A percentile compares a stretch with the other conserved stretches of the same genome.
These are phyloP conservation scores for Promerops cafer DNA, from an alignment of 2,113 vertebrate genomes.

Conservation along the genomic window DNA sequence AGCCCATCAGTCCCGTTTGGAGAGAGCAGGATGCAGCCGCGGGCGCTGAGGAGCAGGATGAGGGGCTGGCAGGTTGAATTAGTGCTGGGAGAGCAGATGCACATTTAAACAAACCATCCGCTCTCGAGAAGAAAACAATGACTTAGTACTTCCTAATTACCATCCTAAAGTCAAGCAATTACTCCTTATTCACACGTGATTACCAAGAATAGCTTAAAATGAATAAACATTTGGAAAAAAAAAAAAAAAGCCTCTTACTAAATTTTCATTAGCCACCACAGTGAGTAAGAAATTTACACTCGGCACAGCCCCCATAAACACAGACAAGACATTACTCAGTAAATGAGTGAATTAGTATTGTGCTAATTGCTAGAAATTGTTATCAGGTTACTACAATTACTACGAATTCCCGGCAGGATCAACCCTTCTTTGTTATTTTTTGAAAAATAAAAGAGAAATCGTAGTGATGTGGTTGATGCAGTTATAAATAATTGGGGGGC, in stretches of 20 bases:
- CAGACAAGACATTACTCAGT: constrained; percentile 61
- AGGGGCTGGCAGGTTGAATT: background rate
- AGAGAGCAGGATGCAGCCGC: background rate
- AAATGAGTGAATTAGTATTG: constrained; percentile 74
- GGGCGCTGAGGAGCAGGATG: background rate
- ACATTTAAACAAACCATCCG: background rate
- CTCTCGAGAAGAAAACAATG: constrained; percentile 24
- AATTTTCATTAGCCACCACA: constrained; percentile 70
- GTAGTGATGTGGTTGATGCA: constrained; percentile 19
- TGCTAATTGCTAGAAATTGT: constrained; percentile 65
- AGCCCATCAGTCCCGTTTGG: rapidly evolving
- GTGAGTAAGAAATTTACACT: constrained; percentile 68
- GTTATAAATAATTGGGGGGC: background rate
- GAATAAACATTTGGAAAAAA: constrained; percentile 49
- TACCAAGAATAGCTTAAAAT: constrained; percentile 65
- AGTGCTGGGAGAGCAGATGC: background rate
- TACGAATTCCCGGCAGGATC: constrained; percentile 55
- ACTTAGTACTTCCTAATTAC: constrained; percentile 57
- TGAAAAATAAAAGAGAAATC: constrained; percentile 27
- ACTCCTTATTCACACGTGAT: constrained; percentile 55
- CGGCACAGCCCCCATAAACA: constrained; percentile 67
- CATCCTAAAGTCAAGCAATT: constrained; percentile 52
- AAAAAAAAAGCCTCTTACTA: constrained; percentile 34
- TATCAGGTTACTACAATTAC: constrained; percentile 70
- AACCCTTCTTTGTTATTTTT: constrained; percentile 27